These are phyloP conservation scores for Dasyornis broadbenti DNA, from an alignment of 2,113 vertebrate species.

Conservation along the genomic window DNA sequence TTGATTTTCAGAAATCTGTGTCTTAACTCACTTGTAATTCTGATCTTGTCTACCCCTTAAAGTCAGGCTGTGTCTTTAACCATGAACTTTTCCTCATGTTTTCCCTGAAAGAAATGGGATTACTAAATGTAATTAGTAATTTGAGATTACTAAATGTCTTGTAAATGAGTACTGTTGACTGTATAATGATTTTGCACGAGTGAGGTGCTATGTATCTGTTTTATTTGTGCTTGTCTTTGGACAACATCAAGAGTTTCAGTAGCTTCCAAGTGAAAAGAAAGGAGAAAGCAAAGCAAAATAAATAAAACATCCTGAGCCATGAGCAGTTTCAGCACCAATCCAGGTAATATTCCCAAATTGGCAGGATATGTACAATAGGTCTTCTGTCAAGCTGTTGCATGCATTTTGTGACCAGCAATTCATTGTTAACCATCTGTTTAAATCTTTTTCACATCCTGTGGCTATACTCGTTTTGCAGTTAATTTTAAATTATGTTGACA, in stretches of 20 bases:
- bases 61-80: not conserved
- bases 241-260: conserved; percentile 24
- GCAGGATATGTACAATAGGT: not conserved
- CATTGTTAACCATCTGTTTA: conserved; percentile 3
- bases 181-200: not conserved
- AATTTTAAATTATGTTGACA: not conserved
- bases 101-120: not conserved
- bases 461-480: not conserved
- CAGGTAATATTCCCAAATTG: conserved; percentile 12
- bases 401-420: not conserved
- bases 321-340: not conserved
- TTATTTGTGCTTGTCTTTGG: not conserved
- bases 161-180: not conserved
- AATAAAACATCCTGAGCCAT: not conserved
- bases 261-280: not conserved
- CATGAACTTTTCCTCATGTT: not conserved
- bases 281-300: not conserved
- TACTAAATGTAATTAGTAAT: not conserved
- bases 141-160: not conserved
- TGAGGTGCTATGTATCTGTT: not conserved
- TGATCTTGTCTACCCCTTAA: not conserved
- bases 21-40: not conserved
- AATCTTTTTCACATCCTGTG: not conserved
- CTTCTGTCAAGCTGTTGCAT: not conserved
- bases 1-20: not conserved